Conservation (phyloP, 2,113 vertebrate species). For the Orthonyx spaldingii region DNA sequence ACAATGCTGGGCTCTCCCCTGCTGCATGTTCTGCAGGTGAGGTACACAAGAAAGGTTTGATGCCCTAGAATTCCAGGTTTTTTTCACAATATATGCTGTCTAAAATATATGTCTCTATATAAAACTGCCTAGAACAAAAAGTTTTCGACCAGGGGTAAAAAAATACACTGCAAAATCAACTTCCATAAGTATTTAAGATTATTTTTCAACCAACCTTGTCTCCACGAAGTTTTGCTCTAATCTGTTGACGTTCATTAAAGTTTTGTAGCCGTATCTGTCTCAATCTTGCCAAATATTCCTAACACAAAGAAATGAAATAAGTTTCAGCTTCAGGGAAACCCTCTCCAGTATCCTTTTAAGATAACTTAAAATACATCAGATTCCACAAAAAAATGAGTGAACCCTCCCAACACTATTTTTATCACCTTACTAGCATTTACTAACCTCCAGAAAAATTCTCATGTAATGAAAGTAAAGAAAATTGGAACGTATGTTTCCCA, state of each 20-base stretch:
- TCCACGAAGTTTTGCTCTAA: constrained; percentile 92
- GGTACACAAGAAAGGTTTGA: not conserved
- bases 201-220: constrained; percentile 81
- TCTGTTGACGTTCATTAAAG: constrained; percentile 96
- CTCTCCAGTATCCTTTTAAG: not conserved
- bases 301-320: not conserved
- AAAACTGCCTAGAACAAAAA: not conserved
- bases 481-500: not conserved
- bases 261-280: constrained; percentile 95
- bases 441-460: not conserved
- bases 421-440: not conserved
- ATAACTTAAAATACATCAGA: not conserved
- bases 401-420: not conserved
- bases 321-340: not conserved
- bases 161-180: not conserved
- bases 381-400: not conserved
- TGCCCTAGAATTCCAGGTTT: not conserved
- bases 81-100: not conserved
- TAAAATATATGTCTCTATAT: not conserved
- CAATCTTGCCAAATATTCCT: constrained; percentile 93
- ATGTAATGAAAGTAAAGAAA: not conserved
- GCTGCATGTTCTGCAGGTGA: not conserved
- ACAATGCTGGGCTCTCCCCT: not conserved
- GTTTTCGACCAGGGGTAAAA: not conserved
- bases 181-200: not conserved